phyloP scores from a whole-genome alignment of 2,888 invertebrate genomes.

The Tetragonisca angustula region DNA sequence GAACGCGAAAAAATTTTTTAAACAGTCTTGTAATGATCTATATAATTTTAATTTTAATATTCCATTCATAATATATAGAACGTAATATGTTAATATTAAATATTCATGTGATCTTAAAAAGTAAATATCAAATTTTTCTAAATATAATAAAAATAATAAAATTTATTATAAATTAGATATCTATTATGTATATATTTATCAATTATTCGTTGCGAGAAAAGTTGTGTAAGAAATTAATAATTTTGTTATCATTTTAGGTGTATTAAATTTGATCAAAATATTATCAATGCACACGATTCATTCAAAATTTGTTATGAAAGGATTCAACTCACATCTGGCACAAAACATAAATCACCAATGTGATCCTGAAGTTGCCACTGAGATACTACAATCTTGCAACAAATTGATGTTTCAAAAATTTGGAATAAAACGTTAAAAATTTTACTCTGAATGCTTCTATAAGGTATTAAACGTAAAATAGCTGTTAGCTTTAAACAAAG shows the following conservation, averaged over 20 bases:
- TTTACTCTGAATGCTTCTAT: background rate
- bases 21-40: background rate
- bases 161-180: constrained; percentile 1
- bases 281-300: constrained; percentile 13
- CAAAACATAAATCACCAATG: constrained; percentile 33
- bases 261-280: constrained; percentile 17
- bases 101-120: background rate
- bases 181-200: background rate
- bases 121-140: background rate
- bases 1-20: background rate
- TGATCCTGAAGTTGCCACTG: constrained; percentile 20
- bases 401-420: constrained; percentile 1
- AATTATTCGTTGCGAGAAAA: background rate
- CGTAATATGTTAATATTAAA: background rate
- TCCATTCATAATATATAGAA: background rate
- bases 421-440: background rate
- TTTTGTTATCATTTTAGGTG: constrained; percentile 16
- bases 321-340: constrained; percentile 23
- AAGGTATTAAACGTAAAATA: background rate
- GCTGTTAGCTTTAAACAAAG: background rate
- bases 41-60: constrained; percentile 1
- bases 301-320: constrained; percentile 26
- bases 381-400: constrained; percentile 14
- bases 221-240: constrained; percentile 5
- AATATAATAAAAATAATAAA: background rate